phyloP scores from a whole-genome alignment of 1,140 invertebrate genomes.

The Heliconius nattereri region DNA sequence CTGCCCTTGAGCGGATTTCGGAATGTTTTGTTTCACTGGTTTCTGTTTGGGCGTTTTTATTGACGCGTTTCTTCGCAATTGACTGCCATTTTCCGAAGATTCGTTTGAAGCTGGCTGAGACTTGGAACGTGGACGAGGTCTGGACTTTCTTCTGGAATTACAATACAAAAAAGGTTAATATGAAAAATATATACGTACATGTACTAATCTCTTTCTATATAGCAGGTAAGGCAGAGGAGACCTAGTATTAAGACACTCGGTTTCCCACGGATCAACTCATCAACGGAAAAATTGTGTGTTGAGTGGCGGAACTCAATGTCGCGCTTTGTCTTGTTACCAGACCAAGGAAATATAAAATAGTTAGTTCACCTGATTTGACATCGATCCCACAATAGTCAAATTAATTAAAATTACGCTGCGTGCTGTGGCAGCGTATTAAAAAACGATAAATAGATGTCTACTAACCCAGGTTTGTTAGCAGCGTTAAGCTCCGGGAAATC shows the following conservation, averaged over 20 bases:
- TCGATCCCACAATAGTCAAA: neutral
- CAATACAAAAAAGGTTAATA: neutral
- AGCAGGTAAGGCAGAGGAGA: too few relatives aligned
- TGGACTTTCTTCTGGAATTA: conserved; percentile 44
- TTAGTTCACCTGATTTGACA: too few relatives aligned
- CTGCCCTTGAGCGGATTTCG: conserved; percentile 21
- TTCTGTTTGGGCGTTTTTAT: conserved; percentile 57
- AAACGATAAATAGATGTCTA: neutral
- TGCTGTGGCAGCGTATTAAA: neutral
- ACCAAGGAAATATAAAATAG: too few relatives aligned
- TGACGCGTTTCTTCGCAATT: conserved; percentile 58
- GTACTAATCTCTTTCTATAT: too few relatives aligned
- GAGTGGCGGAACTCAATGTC: too few relatives aligned
- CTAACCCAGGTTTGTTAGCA: conserved; percentile 49
- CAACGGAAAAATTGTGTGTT: too few relatives aligned
- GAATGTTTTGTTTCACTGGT: conserved; percentile 36
- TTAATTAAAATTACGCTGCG: neutral
- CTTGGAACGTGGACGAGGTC: conserved; percentile 60
- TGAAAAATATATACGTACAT: neutral
- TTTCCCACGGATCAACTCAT: too few relatives aligned
- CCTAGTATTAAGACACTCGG: too few relatives aligned
- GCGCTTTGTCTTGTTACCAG: too few relatives aligned
- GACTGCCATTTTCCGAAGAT: conserved; percentile 54
- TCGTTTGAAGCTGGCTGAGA: conserved; percentile 68
- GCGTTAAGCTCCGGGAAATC: conserved; percentile 71